Conservation (phyloP, 2,888 invertebrate genomes). For the Xanthorhoe spadicearia region DNA sequence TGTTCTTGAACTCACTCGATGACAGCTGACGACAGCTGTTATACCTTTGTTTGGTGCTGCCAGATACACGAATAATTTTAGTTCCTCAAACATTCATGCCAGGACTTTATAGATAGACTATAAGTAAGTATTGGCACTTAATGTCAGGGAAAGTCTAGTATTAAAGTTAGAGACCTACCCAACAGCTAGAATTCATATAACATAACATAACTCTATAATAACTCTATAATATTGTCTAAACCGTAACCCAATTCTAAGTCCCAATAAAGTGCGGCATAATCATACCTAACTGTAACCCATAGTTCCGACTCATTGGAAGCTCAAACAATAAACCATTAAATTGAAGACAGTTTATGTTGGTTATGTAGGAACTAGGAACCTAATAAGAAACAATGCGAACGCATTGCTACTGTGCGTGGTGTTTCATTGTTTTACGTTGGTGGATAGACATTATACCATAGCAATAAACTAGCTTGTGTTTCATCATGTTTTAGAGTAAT, state of each 20-base stretch:
- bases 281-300: constrained; percentile 57
- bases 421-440: constrained; percentile 33
- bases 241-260: constrained; percentile 26
- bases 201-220: too few species aligned
- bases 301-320: constrained; percentile 69
- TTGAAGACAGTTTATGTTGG: constrained; percentile 64
- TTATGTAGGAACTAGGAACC: constrained; percentile 33
- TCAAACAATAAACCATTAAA: constrained; percentile 66
- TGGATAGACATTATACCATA: constrained; percentile 2
- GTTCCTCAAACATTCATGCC: too few species aligned
- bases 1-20: too few species aligned
- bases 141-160: too few species aligned
- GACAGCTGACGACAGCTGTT: too few species aligned
- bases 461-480: too few species aligned
- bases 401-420: constrained; percentile 49
- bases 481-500: too few species aligned
- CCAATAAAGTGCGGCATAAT: constrained; percentile 44
- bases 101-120: too few species aligned
- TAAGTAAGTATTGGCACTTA: too few species aligned
- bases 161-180: neutral
- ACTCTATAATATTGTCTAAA: neutral
- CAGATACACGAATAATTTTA: too few species aligned
- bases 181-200: neutral
- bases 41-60: too few species aligned
- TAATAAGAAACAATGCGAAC: constrained; percentile 58